Evolutionary conservation across 2,888 invertebrate genomes (phyloP).

Genomic region (Sinhomidia bicolor): DNA sequence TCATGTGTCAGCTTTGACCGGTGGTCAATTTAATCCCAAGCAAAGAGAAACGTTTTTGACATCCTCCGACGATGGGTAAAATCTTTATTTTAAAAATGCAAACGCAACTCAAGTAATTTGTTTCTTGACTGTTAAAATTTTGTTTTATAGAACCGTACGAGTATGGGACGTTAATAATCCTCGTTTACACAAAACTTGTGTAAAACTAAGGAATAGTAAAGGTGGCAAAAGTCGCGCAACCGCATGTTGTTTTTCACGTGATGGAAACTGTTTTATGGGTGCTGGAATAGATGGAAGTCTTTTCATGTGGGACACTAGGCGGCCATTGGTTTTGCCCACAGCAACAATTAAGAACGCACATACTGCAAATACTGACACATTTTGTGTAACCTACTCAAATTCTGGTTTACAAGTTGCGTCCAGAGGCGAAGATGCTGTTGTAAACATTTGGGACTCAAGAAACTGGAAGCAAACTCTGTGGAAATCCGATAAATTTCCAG

Average conservation of each 20-base stretch:
- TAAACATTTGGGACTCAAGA: constrained; percentile 97
- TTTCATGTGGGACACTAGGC: constrained; percentile 98
- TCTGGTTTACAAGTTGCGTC: constrained; percentile 90
- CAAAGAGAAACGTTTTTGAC: constrained; percentile 96
- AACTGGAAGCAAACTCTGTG: constrained; percentile 90
- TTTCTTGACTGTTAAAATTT: background rate
- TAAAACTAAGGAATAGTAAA: constrained; percentile 93
- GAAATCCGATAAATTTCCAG: constrained; percentile 86
- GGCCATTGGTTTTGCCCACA: constrained; percentile 86
- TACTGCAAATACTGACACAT: constrained; percentile 89
- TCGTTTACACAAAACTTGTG: constrained; percentile 89
- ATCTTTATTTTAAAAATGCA: constrained; percentile 6
- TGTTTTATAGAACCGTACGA: constrained; percentile 87
- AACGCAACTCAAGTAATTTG: constrained; percentile 8
- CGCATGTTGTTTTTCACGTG: constrained; percentile 91
- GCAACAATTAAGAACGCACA: constrained; percentile 88
- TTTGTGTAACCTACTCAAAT: constrained; percentile 94
- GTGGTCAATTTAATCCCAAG: constrained; percentile 97
- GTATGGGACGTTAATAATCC: constrained; percentile 94
- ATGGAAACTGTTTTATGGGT: constrained; percentile 93
- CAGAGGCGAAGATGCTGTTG: constrained; percentile 94
- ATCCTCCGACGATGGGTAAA: constrained; percentile 92
- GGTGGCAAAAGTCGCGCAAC: constrained; percentile 94
- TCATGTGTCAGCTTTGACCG: constrained; percentile 94
- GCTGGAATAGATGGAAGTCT: constrained; percentile 97